Evolutionary conservation across 1,140 invertebrate genomes (phyloP).

Genomic region (Bombus polaris): DNA sequence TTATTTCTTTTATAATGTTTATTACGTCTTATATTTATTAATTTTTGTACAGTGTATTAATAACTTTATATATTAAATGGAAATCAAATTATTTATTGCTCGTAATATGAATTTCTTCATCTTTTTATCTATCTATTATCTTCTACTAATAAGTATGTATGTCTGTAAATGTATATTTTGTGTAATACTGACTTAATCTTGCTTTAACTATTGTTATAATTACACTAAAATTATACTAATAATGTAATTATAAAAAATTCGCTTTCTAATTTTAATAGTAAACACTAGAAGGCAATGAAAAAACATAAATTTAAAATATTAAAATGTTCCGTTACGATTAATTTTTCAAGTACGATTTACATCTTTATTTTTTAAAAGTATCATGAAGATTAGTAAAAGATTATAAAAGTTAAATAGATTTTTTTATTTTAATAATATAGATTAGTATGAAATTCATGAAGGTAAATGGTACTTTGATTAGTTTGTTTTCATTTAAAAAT

Average conservation of each 20-base stretch:
- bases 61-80: conserved; percentile 47
- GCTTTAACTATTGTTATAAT: not conserved
- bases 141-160: not conserved
- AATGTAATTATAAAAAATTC: not conserved
- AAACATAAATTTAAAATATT: not conserved
- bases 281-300: not conserved
- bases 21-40: conserved; percentile 1
- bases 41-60: conserved; percentile 26
- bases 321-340: not conserved
- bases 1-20: conserved; percentile 20
- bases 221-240: not conserved
- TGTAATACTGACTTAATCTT: not conserved
- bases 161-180: not conserved
- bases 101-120: not conserved
- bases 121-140: too few species aligned
- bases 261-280: not conserved
- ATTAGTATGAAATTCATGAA: not conserved
- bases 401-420: not conserved
- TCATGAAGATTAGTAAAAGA: not conserved
- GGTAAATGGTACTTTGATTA: not conserved
- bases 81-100: not conserved
- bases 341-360: not conserved
- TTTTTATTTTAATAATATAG: not conserved
- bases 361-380: not conserved
- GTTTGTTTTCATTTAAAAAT: conserved; percentile 24